phyloP scores from a whole-genome alignment of 2,113 vertebrate species.

The Emydocephalus ijimae region DNA sequence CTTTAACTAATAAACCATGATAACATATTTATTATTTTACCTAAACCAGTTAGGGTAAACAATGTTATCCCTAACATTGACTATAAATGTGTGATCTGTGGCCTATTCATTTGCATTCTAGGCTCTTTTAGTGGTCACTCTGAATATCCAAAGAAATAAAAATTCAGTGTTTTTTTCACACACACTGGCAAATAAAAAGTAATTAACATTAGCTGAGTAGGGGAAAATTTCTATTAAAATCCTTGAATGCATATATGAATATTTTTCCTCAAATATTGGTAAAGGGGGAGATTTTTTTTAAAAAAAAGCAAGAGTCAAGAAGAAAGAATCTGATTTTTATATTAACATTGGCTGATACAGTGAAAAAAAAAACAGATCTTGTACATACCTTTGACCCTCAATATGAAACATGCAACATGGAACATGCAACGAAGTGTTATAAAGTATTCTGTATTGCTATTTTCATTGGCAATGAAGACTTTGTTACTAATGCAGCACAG shows the following conservation, averaged over 20 bases:
- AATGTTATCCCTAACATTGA: no score
- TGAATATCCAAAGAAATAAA: not conserved
- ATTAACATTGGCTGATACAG: not conserved
- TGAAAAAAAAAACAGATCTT: not conserved
- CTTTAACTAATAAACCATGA: no score
- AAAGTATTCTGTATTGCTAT: not conserved
- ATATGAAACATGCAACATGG: not conserved
- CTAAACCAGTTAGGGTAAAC: no score
- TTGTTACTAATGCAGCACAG: not conserved
- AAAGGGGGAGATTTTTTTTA: not conserved
- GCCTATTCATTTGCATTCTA: not conserved
- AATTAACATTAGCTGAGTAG: not conserved
- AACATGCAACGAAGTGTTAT: not conserved
- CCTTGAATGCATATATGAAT: not conserved
- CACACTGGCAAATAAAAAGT: not conserved
- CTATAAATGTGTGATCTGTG: not conserved
- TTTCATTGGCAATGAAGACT: not conserved
- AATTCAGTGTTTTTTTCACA: not conserved
- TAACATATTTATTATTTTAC: no score
- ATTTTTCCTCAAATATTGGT: not conserved
- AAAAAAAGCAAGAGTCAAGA: not conserved
- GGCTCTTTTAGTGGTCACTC: not conserved
- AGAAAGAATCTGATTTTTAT: not conserved
- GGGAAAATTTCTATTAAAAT: not conserved
- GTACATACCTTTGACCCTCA: not conserved